These are phyloP conservation scores for Ceuthmochares aereus DNA, from an alignment of 2,113 vertebrate species.

Conservation along the genomic window DNA sequence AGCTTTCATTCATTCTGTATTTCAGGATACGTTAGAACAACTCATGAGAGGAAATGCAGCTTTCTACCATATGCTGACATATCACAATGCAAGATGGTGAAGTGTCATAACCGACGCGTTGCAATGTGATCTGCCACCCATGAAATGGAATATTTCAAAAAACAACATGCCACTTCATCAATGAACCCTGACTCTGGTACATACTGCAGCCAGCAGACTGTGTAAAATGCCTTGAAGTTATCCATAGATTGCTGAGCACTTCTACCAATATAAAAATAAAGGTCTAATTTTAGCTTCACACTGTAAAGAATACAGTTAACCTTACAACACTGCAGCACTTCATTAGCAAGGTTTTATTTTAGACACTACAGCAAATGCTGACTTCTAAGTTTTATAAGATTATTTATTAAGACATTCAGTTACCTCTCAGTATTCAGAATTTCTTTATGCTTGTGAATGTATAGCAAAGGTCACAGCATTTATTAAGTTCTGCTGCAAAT, in stretches of 20 bases:
- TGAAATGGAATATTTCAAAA: constrained; percentile 50
- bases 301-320: neutral
- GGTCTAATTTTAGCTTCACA: neutral
- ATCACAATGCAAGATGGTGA: constrained; percentile 37
- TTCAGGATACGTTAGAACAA: constrained; percentile 17
- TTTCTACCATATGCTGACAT: constrained; percentile 58
- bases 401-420: constrained; percentile 22
- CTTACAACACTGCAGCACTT: neutral
- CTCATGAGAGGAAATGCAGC: neutral
- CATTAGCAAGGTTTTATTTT: constrained; percentile 21
- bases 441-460: neutral
- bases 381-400: neutral
- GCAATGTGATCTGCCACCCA: constrained; percentile 23
- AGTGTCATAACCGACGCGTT: neutral
- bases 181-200: constrained; percentile 22
- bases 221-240: constrained; percentile 18
- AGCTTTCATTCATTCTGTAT: neutral
- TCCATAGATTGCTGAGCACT: neutral
- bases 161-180: constrained; percentile 7
- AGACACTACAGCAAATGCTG: constrained; percentile 3
- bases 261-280: neutral
- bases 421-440: neutral
- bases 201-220: neutral
- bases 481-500: constrained; percentile 20
- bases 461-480: neutral